Evolutionary conservation across 2,888 invertebrate genomes (phyloP), one percentile per base, ranked within the genome.

Genomic region (Priocnemis perturbator): DNA sequence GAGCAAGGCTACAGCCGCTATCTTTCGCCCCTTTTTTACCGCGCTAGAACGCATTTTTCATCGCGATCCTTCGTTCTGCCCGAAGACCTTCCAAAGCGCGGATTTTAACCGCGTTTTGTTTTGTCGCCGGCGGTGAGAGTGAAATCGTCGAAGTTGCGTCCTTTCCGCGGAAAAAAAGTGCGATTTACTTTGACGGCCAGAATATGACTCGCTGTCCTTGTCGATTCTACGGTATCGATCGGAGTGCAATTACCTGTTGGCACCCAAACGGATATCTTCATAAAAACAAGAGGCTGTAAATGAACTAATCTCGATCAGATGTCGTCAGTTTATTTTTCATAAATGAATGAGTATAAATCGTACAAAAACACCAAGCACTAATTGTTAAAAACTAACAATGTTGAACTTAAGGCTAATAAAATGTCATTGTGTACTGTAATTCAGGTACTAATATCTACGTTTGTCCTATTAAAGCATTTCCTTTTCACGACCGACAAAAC

Each of bases 361-460:
- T 77, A 76, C 67, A 76, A 77, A 73, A 76, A 67, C 48, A 60
- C 64, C 67, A 71, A 73, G 65, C 71, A 71, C 65, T 76, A 59
- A 26, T 50, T 19, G 55, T 69, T 74, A 69, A 64, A 64, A 63
- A 37, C 60, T 62, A 67, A 45, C 37, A 50, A 71, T 64, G 65
- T 44, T 50, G 14, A 67, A 74, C 69, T 74, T 77, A 82, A 60
- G 65, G 68, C 72, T 76, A 77, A 73, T 23, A 67, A 76, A 66
- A 76, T 76, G 57, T 64, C 47, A 61, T 57, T 75, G 70, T 83
- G 78, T 83, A 81, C 83, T 82, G 64, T 79, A 71, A 69, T 78
- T 84, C 84, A 84, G 84, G 84, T 84, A 84, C 84, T 84, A 82
- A 74, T 47, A 80, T 76, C 74, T 80, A 74, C 72, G 64, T 67